Conservation (phyloP, 92 coral and sea anemone species). For the Heliopora coerulea region DNA sequence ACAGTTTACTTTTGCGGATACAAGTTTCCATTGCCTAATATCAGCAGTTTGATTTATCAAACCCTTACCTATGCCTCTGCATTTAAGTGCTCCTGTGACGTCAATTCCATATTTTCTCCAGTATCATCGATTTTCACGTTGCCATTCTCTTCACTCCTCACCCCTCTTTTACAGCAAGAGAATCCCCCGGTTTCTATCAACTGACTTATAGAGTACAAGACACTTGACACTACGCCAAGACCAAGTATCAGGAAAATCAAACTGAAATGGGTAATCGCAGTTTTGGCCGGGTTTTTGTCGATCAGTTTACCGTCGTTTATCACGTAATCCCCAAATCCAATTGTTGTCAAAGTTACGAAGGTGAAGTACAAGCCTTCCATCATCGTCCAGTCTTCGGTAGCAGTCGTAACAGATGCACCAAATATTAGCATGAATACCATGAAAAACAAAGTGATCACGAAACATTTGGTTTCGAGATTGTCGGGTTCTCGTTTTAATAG, state of each 20-base stretch:
- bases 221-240: constrained; percentile 92
- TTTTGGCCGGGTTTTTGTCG: constrained; percentile 59
- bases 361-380: constrained; percentile 87
- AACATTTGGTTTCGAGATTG: constrained; percentile 71
- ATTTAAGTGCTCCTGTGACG: too few species aligned
- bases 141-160: background rate
- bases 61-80: too few species aligned
- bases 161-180: constrained; percentile 18
- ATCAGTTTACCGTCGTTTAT: constrained; percentile 80
- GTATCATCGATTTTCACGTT: background rate
- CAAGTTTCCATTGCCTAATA: too few species aligned
- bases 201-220: constrained; percentile 81
- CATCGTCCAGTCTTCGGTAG: constrained; percentile 90
- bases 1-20: too few species aligned
- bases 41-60: too few species aligned
- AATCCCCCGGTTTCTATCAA: constrained; percentile 64
- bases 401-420: constrained; percentile 84
- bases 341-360: constrained; percentile 86
- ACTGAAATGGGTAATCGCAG: constrained; percentile 70
- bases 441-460: constrained; percentile 66
- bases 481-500: constrained; percentile 63
- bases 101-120: background rate
- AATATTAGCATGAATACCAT: constrained; percentile 81
- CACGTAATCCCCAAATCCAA: constrained; percentile 95
- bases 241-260: constrained; percentile 80